Conservation (phyloP, 2,113 vertebrate genomes). For the Plecotus auritus region DNA sequence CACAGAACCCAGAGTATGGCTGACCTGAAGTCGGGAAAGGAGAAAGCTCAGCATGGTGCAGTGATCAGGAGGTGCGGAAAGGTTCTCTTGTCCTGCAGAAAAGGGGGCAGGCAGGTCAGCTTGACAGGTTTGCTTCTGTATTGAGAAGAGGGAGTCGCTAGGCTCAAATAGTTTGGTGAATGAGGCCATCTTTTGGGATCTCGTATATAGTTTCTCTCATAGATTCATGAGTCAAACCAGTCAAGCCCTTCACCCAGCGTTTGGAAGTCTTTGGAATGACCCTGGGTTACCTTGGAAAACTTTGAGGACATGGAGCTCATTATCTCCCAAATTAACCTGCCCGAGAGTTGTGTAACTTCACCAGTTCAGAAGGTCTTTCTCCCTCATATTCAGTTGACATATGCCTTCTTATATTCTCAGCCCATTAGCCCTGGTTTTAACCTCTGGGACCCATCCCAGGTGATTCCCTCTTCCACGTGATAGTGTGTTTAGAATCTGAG, state of each 20-base stretch:
- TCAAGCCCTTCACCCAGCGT: not conserved
- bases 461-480: fast-evolving
- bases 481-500: not conserved
- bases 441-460: not conserved
- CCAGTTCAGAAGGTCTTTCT: not conserved
- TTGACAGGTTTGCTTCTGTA: not conserved
- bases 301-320: not conserved
- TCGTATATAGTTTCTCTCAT: not conserved
- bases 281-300: not conserved
- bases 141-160: not conserved
- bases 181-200: not conserved
- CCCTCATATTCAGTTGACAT: not conserved
- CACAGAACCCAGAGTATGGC: not conserved
- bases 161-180: not conserved
- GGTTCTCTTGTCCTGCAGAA: not conserved
- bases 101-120: not conserved
- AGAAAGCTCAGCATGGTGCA: not conserved
- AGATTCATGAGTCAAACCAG: not conserved
- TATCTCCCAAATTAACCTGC: not conserved
- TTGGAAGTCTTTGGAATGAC: not conserved
- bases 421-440: not conserved
- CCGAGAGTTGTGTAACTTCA: not conserved
- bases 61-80: not conserved
- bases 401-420: not conserved
- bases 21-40: not conserved